phyloP scores from a whole-genome alignment of 2,797 vertebrate genomes.

The Crypturellus tataupa region DNA sequence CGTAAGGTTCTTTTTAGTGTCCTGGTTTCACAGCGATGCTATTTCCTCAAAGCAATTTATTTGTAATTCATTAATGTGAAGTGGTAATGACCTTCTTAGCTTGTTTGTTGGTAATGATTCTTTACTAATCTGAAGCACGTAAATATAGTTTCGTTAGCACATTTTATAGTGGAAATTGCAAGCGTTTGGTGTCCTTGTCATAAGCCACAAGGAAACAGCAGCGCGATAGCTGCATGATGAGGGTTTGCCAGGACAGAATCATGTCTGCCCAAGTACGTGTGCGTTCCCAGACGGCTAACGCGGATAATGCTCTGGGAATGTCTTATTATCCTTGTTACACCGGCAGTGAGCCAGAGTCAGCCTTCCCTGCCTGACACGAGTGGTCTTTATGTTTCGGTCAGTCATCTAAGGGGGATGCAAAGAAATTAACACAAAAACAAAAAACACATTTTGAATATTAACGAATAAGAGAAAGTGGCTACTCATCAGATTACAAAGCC shows the following conservation, averaged over 20 bases:
- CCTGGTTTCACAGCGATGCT: slow-evolving; percentile 22
- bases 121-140: background rate
- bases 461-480: background rate
- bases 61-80: slow-evolving; percentile 54
- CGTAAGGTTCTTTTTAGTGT: slow-evolving; percentile 3
- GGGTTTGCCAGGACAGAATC: background rate
- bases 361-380: background rate
- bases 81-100: slow-evolving; percentile 2
- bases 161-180: background rate
- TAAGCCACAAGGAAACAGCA: background rate
- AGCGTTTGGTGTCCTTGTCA: background rate
- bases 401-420: background rate
- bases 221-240: background rate
- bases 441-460: slow-evolving; percentile 37
- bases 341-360: background rate
- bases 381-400: slow-evolving; percentile 21
- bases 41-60: slow-evolving; percentile 41
- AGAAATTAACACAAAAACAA: background rate
- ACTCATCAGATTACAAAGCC: background rate
- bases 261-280: background rate
- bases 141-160: background rate
- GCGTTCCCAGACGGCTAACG: slow-evolving; percentile 2
- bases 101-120: background rate
- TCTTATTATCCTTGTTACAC: slow-evolving; percentile 26
- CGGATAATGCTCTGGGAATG: background rate